Base-by-base conservation (phyloP, 1,140 invertebrate species). In the Colletes gigas region DNA sequence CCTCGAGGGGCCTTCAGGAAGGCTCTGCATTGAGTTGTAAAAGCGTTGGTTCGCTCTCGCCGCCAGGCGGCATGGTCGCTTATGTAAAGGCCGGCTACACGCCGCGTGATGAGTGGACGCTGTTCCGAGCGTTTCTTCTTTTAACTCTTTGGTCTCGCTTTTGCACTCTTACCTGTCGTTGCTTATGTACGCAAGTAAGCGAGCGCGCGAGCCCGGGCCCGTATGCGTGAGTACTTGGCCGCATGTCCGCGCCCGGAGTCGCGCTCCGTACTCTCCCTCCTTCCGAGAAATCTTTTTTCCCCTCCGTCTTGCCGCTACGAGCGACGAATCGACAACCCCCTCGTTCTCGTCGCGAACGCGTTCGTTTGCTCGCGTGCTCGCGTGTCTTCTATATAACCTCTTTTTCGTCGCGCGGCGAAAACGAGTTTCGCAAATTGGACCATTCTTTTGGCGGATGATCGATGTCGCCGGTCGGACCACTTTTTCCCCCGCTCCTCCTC, bases 91-190 rank as follows among this genome's bases (percentile, higher is more conserved):
- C 92, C 92, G 91, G 86, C 92, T 92, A 92, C 93, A 92, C 89
- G 92, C 92, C 93, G 91, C 89, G 92, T 93, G 93, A 93, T 93
- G 93, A 93, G 92, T 93, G 92, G 92, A 93, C 72, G 91, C 90
- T 93, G 92, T 93, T 92, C 86, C 89, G 66, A 81, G 82, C 89
- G 88, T 92, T 83, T 86, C 89, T 91, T 92, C 90, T 93, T 91
- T 92, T 89, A 91, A 90, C 91, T 92, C 90, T 86, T 88, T 91
- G 82, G 71, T 76, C 76, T 89, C 84, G 82, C 87, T 88, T 89
- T 90, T 87, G 86, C 88, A 88, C 84, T 89, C 86, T 74, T 85
- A 71, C 79, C 68, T 82, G 86, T 83, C 83, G 83, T 80, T 78
- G 75, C 78, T 83, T 89, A 87, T 81, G 77, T 87, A 83, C 80